Evolutionary conservation across 53 echinoderm and acorn worm genomes (phyloP).

Genomic region (Arbacia lixula): DNA sequence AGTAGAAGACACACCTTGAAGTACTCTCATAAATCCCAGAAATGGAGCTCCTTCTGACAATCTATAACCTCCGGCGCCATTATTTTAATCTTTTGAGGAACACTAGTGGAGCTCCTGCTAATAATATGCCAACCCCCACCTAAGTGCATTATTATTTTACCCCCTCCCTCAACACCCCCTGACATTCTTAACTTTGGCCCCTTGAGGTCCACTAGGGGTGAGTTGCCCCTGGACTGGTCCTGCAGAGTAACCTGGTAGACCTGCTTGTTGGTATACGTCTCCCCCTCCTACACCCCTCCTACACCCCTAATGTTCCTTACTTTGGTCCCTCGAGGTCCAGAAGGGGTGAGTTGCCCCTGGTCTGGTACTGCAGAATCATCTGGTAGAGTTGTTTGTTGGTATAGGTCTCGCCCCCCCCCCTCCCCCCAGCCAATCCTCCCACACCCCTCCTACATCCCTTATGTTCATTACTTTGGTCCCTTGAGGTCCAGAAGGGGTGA

Average conservation of each 20-base stretch:
- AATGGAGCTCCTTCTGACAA: no score
- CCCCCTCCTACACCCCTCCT: slow-evolving; percentile 84
- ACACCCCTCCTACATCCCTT: background rate
- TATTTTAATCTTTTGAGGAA: no score
- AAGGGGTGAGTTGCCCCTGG: background rate
- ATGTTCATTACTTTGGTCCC: slow-evolving; percentile 98
- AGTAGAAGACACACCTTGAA: no score
- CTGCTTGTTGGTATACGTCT: slow-evolving; percentile 75
- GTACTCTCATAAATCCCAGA: no score
- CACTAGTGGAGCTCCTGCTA: no score
- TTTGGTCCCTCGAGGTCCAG: background rate
- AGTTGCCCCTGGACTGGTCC: slow-evolving; percentile 73
- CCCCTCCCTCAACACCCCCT: background rate
- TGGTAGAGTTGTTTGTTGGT: background rate
- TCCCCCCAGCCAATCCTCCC: background rate
- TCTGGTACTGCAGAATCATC: background rate
- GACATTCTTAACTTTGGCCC: slow-evolving; percentile 83
- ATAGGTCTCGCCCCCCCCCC: background rate
- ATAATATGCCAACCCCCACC: no score
- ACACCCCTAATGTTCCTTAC: background rate
- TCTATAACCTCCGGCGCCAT: no score
- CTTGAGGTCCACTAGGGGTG: slow-evolving; percentile 88
- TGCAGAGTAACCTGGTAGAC: slow-evolving; percentile 91
- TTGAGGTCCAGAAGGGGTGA: slow-evolving; percentile 90
- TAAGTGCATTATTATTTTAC: no score